Evolutionary conservation across 2,113 vertebrate genomes (phyloP), one percentile per base, ranked within the genome.

Genomic region (Motacilla alba): DNA sequence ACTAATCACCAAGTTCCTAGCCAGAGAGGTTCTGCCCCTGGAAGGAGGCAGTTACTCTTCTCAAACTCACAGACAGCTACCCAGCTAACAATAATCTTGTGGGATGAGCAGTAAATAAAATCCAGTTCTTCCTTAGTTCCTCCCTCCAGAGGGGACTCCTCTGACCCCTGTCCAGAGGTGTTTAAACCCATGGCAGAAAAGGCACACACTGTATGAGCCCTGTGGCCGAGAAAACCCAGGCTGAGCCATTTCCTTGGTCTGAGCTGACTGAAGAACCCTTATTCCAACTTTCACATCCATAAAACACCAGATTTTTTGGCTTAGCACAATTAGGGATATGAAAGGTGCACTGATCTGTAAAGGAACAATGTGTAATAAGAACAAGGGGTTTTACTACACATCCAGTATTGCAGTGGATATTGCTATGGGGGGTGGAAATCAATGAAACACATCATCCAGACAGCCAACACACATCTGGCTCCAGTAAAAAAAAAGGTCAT

Each of bases 321-420:
- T 92, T 80, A 46, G 59, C 37, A 23, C 73, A 69, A 87, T 72
- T 43, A 93, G 9, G 22, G 43, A 80, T 59, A 41, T 35, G 53
- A 95, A 94, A 93, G 30, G 66, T 90, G 68, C 58, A 76, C 33
- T 83, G 76, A 90, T 35, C 66, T 73, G 39, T 83, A 75, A 96
- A 94, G 15, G 84, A 66, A 69, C 84, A 95, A 74, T 46, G 31
- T 53, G n/a, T 37, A 83, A 31, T 10, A 52, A 62, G 49, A 86
- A 76, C 3, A 73, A 13, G 5, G 12, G 52, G 24, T 5, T 62
- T 77, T 84, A 53, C 22, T 73, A 14, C 5, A 24, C n/a, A 87
- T 78, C 46, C 62, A 67, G 9, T 70, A 90, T 9, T 56, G 47
- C 47, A 35, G 26, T 37, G 37, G 22, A 15, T 43, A 55, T n/a